These are phyloP conservation scores for Muscicapa adusta DNA, from an alignment of 2,113 vertebrate species.

Conservation along the genomic window DNA sequence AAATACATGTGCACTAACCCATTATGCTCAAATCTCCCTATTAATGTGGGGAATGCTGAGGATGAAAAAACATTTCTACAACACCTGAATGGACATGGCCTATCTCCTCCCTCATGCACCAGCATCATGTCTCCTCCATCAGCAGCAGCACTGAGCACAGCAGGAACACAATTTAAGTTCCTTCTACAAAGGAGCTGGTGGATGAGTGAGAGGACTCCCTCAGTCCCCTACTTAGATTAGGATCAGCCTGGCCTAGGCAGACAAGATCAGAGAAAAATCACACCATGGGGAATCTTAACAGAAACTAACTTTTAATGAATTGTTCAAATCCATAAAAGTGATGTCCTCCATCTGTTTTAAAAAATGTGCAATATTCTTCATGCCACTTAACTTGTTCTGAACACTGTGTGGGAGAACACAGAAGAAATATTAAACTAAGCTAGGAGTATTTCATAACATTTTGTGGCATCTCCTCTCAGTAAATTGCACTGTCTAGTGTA, in stretches of 20 bases:
- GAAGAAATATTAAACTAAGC: constrained; percentile 21
- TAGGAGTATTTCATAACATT: constrained; percentile 22
- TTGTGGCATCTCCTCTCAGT: neutral
- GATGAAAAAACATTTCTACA: neutral
- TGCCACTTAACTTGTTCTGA: constrained; percentile 17
- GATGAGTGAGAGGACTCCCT: neutral
- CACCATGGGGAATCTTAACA: neutral
- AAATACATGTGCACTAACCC: neutral
- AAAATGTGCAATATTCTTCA: constrained; percentile 12
- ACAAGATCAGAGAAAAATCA: neutral
- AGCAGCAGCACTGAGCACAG: neutral
- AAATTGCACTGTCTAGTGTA: neutral
- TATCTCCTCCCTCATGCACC: neutral
- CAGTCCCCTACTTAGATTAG: neutral
- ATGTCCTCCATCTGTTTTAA: constrained; percentile 14
- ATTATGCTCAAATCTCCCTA: neutral
- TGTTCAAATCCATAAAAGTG: constrained; percentile 6
- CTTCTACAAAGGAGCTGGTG: neutral
- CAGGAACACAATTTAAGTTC: neutral
- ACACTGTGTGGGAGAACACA: constrained; percentile 16
- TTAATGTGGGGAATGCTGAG: neutral
- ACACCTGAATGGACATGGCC: neutral
- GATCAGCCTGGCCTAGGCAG: neutral
- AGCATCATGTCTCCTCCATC: neutral
- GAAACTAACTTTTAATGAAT: constrained; percentile 13